Base-by-base conservation (phyloP, 2,797 vertebrate species). In the Schizothorax lantsangensis region DNA sequence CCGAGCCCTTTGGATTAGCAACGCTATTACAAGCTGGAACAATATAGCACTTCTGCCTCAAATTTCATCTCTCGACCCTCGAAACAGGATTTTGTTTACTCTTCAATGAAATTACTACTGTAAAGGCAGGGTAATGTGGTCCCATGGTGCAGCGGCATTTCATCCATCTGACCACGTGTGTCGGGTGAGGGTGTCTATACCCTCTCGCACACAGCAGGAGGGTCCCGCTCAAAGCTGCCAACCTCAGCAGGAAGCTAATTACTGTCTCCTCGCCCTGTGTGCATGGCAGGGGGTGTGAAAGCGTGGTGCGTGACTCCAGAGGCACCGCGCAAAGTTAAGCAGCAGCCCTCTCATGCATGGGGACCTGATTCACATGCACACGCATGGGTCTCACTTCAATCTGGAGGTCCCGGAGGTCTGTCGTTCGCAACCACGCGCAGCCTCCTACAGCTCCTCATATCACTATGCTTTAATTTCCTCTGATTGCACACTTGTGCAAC, bases 161-260 rank as follows among this genome's bases (percentile, higher is more conserved):
- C 64, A 64, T 84, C 66, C 81, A 84, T 84, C 77, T 86, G 71
- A 86, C 84, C 49, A 86, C 43, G 47, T 81, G 79, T 78, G 79
- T 81, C 30, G 14, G 73, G 69, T 83, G 87, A 86, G 62, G 72
- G 74, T 81, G 64, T 79, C 78, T 66, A 66, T 89, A 81, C 73
- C 77, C 79, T 88, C 85, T 75, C 74, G 43, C 68, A 54, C 86
- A 21, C 85, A 85, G 87, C 82, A 85, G 81, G 89, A 85, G 47
- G 81, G 54, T n/a, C 83, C 88, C n/a, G 57, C 80, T 85, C 79
- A 82, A 89, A 92, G 88, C 89, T 89, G 81, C 74, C 59, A 62
- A 81, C 71, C 86, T 40, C 88, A 86, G 89, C 80, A 23, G 88
- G 88, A 88, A 52, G 84, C 87, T 91, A 88, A 92, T 90, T 86